Evolutionary conservation across 2,797 vertebrate genomes (phyloP).

Genomic region (Smutsia temminckii): DNA sequence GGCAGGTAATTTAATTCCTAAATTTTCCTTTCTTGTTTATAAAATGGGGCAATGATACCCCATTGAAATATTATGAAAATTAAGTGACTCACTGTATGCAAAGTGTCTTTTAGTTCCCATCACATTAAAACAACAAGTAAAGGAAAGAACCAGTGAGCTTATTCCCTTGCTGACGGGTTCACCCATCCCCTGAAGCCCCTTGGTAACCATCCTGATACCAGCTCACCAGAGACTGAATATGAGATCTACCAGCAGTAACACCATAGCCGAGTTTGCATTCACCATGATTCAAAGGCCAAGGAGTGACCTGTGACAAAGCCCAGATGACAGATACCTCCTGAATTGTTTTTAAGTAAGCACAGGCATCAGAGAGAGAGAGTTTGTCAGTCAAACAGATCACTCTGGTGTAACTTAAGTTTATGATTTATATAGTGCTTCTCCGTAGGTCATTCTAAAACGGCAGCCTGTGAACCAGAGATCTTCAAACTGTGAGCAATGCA

Average conservation of each 20-base stretch:
- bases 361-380: neutral
- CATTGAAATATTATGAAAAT: neutral
- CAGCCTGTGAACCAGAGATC: neutral
- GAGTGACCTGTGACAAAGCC: neutral
- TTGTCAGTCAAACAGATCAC: neutral
- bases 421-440: neutral
- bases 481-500: neutral
- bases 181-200: rapidly evolving
- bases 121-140: neutral
- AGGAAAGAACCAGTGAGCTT: neutral
- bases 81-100: neutral
- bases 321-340: neutral
- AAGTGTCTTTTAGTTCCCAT: neutral
- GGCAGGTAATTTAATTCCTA: neutral
- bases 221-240: neutral
- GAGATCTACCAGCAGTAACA: neutral
- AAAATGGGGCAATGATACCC: neutral
- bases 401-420: neutral
- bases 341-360: neutral
- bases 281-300: neutral
- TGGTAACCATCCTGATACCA: neutral
- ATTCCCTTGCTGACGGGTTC: neutral
- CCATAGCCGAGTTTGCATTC: neutral
- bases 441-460: neutral
- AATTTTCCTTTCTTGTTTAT: neutral